Conservation (phyloP, 2,888 invertebrate species). For the Acleris laterana region DNA sequence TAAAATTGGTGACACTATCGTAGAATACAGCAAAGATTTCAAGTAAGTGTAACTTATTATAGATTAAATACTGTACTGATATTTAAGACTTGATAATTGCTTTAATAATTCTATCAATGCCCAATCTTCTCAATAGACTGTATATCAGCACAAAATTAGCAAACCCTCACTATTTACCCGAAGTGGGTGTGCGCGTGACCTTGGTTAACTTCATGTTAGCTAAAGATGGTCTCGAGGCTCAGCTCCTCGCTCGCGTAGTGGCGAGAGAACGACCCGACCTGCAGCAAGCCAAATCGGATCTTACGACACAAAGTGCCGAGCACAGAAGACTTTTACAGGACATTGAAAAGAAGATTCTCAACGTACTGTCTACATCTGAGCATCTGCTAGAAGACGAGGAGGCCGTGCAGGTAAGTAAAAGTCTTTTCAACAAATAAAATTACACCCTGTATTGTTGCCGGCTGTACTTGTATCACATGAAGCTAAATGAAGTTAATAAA, state of each 20-base stretch:
- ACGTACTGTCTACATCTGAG: conserved; percentile 77
- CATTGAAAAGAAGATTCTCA: conserved; percentile 95
- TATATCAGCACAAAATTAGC: conserved; percentile 97
- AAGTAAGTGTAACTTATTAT: conserved; percentile 76
- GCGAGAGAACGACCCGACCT: conserved; percentile 96
- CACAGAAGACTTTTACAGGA: conserved; percentile 93
- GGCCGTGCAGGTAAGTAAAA: conserved; percentile 86
- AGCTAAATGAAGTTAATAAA: too few relatives aligned
- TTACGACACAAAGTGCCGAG: conserved; percentile 94
- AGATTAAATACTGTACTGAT: not conserved
- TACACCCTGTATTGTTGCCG: too few relatives aligned
- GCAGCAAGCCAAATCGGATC: conserved; percentile 94
- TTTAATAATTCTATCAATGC: too few relatives aligned
- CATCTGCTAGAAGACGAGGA: conserved; percentile 93
- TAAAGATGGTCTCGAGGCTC: conserved; percentile 93
- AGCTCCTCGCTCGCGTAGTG: conserved; percentile 94
- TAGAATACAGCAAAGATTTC: conserved; percentile 95
- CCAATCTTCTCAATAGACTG: conserved; percentile 81
- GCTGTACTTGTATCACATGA: too few relatives aligned
- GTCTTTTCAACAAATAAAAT: not conserved
- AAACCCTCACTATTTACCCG: conserved; percentile 97
- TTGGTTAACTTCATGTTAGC: conserved; percentile 97
- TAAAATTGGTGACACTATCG: conserved; percentile 94
- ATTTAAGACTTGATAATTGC: too few relatives aligned
- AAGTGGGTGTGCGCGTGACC: conserved; percentile 95